Evolutionary conservation across 2,797 vertebrate genomes (phyloP), one percentile per base, ranked within the genome.

Genomic region (Botia almorhae): DNA sequence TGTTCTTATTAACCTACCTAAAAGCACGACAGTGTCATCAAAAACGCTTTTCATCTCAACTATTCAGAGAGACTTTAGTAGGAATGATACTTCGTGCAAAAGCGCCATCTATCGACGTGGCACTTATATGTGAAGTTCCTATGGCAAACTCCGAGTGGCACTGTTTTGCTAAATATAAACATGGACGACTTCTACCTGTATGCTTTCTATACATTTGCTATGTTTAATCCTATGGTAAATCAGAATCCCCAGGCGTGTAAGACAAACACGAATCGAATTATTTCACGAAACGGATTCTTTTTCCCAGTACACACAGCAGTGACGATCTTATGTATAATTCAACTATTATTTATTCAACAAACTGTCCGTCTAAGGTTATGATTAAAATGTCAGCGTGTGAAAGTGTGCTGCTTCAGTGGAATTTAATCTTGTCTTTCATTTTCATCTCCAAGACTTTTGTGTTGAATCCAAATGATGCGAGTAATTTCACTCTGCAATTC

Each of bases 161-260:
- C 82, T 83, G 70, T 79, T 83, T 76, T 76, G 72, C 72, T 76
- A 69, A 58, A 78, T 83, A 81, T 81, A 19, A 75, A 2, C 55
- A 46, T 19, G 4, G n/a, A 43, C 29, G 16, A 11, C 13, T 17
- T 29, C 2, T 7, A 73, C 17, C 19, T 64, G 50, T 5, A 21
- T 16, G 53, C 65, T 19, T 56, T 14, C 29, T 16, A 16, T 13
- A 78, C 7, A 39, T 29, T 55, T 56, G 33, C 36, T 65, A 43
- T 10, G 39, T 43, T 43, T 43, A 43, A 43, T 43, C 39, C 8
- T 43, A 43, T 43, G 39, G 39, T 8, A 43, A 8, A 43, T 10
- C 7, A 43, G 39, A 43, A 43, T 10, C 39, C 39, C 7, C 39
- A 43, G 39, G 7, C 39, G 7, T 43, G 39, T 43, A 8, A 43